phyloP scores from a whole-genome alignment of 2,888 invertebrate species.

The Linyphia triangularis region DNA sequence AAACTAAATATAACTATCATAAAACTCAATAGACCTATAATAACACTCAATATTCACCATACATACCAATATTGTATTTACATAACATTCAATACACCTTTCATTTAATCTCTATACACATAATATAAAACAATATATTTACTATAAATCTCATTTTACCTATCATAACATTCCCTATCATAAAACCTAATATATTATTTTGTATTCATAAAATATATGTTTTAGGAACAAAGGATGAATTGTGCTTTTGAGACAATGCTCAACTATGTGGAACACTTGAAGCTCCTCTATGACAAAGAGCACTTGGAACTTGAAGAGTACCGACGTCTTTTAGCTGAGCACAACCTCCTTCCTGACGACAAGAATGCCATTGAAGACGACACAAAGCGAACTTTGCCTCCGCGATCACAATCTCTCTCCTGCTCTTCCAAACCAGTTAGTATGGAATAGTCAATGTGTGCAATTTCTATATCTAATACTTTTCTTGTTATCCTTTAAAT shows the following conservation, averaged over 20 bases:
- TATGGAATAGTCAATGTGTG: background rate
- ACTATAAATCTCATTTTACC: background rate
- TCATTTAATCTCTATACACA: background rate
- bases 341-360: slow-evolving; percentile 62
- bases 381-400: slow-evolving; percentile 28
- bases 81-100: no score
- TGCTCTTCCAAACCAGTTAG: slow-evolving; percentile 67
- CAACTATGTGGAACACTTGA: slow-evolving; percentile 83
- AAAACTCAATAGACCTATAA: no score
- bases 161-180: background rate
- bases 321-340: slow-evolving; percentile 62
- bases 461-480: background rate
- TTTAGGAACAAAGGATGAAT: slow-evolving; percentile 83
- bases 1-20: no score
- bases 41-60: no score
- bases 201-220: slow-evolving; percentile 27
- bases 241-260: slow-evolving; percentile 83
- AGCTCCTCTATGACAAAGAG: slow-evolving; percentile 82
- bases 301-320: slow-evolving; percentile 82
- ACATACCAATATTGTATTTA: no score
- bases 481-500: no score
- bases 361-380: slow-evolving; percentile 38
- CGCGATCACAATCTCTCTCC: slow-evolving; percentile 54
- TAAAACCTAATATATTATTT: no score
- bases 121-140: background rate